Conservation (phyloP, 1,140 invertebrate species). For the Kradibia gibbosae region DNA sequence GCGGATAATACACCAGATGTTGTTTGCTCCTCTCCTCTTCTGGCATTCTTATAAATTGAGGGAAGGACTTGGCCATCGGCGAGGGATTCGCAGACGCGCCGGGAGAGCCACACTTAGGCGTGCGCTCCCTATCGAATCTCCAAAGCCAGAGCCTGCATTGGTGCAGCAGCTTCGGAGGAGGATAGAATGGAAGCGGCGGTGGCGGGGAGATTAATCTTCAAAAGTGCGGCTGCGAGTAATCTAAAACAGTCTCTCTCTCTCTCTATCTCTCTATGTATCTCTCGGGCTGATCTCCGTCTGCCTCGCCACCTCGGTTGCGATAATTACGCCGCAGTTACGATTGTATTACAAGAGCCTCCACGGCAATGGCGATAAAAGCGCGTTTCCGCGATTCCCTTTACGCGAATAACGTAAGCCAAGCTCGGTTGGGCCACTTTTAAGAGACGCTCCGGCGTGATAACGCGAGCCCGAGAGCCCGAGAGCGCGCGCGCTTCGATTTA, state of each 20-base stretch:
- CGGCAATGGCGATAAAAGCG: background rate
- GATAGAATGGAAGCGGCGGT: background rate
- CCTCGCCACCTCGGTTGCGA: background rate
- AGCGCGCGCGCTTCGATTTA: background rate
- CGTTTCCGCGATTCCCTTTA: background rate
- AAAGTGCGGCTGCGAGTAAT: conserved; percentile 14
- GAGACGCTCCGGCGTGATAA: background rate
- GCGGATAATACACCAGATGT: no score
- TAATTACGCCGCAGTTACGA: background rate
- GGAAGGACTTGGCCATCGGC: background rate
- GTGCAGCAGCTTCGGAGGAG: background rate
- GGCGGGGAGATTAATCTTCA: background rate
- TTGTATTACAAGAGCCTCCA: no score
- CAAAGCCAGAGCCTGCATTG: background rate
- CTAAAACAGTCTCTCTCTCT: background rate
- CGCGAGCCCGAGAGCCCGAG: background rate
- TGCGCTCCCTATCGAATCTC: background rate
- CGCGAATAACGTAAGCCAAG: no score
- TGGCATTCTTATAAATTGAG: no score
- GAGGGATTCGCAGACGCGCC: background rate
- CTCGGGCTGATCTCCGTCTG: no score
- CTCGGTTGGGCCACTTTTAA: background rate
- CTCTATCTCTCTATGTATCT: conserved; percentile 5
- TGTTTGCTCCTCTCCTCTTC: no score
- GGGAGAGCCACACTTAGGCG: no score